Conservation (phyloP, 1,140 invertebrate species). For the Elymnias hypermnestra region DNA sequence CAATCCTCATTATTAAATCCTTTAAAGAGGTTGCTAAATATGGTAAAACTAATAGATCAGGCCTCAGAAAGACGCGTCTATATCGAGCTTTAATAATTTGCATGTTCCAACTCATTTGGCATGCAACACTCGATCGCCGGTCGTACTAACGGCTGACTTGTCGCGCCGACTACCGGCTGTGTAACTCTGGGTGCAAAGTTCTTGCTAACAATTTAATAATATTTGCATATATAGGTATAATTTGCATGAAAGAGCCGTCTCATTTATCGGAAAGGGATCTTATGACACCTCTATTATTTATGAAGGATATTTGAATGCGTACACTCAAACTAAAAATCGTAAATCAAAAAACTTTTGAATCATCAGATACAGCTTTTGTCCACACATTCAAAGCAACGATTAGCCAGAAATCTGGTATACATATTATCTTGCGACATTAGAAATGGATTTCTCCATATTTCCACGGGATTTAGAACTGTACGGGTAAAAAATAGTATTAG, state of each 20-base stretch:
- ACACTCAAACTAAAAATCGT: too few relatives aligned
- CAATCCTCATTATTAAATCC: too few relatives aligned
- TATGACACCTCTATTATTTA: constrained; percentile 31
- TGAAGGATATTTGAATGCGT: too few relatives aligned
- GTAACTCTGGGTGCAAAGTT: constrained; percentile 24
- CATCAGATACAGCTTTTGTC: too few relatives aligned
- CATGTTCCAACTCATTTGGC: constrained; percentile 39
- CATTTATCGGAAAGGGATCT: constrained; percentile 30
- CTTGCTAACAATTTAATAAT: constrained; percentile 17
- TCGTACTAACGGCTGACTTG: constrained; percentile 43
- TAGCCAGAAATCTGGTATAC: too few relatives aligned
- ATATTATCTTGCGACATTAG: too few relatives aligned
- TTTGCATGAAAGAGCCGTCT: constrained; percentile 22
- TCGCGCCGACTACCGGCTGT: constrained; percentile 52
- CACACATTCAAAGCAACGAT: too few relatives aligned
- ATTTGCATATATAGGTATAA: constrained; percentile 9
- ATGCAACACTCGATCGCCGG: constrained; percentile 47
- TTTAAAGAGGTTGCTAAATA: constrained; percentile 42
- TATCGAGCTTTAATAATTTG: constrained; percentile 34
- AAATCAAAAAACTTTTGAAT: too few relatives aligned
- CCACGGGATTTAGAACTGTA: too few relatives aligned
- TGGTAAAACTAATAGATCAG: constrained; percentile 35
- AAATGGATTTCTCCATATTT: too few relatives aligned
- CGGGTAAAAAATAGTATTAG: too few relatives aligned
- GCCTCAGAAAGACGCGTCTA: constrained; percentile 19